Percentiles rank a stretch among this genome's conserved stretches.
Conservation (phyloP, 2,888 invertebrate genomes). For the Cenopis cana region DNA sequence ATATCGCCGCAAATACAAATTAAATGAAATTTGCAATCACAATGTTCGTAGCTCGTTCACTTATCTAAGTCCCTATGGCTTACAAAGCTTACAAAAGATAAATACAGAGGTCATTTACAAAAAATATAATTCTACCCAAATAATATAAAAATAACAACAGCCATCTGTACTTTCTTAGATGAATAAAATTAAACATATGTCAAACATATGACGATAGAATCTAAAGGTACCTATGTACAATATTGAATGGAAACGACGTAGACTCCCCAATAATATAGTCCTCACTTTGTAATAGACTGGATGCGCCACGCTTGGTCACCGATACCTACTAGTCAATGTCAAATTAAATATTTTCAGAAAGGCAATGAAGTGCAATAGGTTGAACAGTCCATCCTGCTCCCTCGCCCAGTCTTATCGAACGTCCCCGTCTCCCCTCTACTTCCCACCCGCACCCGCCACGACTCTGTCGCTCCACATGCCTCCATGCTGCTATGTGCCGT, state of each 20-base stretch:
- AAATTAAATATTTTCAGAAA: conserved; percentile 59
- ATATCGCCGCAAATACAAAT: conserved; percentile 76
- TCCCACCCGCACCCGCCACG: conserved; percentile 23
- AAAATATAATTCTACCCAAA: conserved; percentile 85
- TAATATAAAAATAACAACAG: conserved; percentile 86
- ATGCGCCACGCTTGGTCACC: conserved; percentile 78
- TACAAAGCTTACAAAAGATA: conserved; percentile 83
- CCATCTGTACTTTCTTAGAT: conserved; percentile 85
- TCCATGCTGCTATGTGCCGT: conserved; percentile 57
- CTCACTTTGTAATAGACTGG: conserved; percentile 68
- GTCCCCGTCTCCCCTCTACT: conserved; percentile 22
- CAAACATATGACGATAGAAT: conserved; percentile 84
- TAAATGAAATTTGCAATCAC: conserved; percentile 79
- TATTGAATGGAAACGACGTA: conserved; percentile 70
- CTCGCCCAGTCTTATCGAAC: conserved; percentile 40
- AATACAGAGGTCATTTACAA: conserved; percentile 85
- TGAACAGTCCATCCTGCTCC: conserved; percentile 49
- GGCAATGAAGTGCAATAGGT: conserved; percentile 61
- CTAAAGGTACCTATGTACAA: conserved; percentile 82
- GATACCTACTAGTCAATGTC: conserved; percentile 64
- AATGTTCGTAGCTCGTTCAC: conserved; percentile 82
- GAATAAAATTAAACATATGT: conserved; percentile 85
- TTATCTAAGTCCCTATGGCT: conserved; percentile 82
- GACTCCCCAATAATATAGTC: conserved; percentile 60
- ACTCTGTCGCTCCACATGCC: conserved; percentile 48